Evolutionary conservation across 2,888 invertebrate species (phyloP).

Genomic region (Biston stratarius): DNA sequence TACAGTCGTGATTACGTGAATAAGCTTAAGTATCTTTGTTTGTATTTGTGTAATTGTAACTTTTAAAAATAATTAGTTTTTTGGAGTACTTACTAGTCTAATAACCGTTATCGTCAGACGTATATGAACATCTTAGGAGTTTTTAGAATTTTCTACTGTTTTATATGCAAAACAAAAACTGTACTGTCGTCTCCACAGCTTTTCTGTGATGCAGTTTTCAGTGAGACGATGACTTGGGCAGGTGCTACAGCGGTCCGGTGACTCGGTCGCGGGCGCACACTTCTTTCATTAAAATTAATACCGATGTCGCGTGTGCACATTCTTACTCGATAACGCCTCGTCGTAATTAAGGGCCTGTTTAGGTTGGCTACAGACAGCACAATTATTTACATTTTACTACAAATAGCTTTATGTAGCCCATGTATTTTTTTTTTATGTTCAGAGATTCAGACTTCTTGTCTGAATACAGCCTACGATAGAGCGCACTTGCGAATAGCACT

Average conservation of each 20-base stretch:
- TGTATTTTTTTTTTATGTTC: not conserved
- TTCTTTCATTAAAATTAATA: conserved; percentile 87
- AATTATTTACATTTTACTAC: not conserved
- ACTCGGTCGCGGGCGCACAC: conserved; percentile 75
- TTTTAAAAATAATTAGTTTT: too few species aligned
- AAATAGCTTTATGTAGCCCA: not conserved
- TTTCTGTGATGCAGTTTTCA: conserved; percentile 67
- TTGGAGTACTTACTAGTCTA: too few species aligned
- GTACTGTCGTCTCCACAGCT: conserved; percentile 22
- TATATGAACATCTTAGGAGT: not conserved
- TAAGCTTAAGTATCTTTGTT: too few species aligned
- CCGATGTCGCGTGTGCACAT: conserved; percentile 86
- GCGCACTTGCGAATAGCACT: too few species aligned
- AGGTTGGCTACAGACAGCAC: conserved; percentile 63
- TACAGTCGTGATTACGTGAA: too few species aligned
- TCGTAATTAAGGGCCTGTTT: conserved; percentile 82
- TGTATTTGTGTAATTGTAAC: too few species aligned
- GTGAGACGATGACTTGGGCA: conserved; percentile 74
- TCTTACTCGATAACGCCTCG: conserved; percentile 86
- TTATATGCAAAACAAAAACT: conserved; percentile 1
- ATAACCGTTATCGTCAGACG: too few species aligned
- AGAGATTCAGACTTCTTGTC: not conserved
- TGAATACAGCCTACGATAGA: not conserved
- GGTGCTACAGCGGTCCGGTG: conserved; percentile 65
- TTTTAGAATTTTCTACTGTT: not conserved